Evolutionary conservation across 2,797 vertebrate genomes (phyloP).

Genomic region (Nannoperca australis): DNA sequence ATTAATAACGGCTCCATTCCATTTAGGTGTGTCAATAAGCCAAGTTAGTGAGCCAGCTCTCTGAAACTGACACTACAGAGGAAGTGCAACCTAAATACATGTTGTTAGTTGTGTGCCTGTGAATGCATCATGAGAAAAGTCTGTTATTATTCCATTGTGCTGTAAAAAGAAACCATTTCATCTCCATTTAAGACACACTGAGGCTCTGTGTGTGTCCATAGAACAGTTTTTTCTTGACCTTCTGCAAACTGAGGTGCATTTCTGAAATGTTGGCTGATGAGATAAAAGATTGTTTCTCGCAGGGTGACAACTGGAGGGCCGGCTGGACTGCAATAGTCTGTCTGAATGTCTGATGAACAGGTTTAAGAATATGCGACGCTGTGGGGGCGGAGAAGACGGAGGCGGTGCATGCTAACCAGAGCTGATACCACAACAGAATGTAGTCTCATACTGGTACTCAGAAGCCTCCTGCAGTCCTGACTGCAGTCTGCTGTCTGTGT

Average conservation of each 20-base stretch:
- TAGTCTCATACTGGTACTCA: neutral
- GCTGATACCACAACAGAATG: neutral
- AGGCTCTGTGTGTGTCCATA: neutral
- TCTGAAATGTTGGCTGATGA: conserved; percentile 36
- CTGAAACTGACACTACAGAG: neutral
- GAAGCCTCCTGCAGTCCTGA: neutral
- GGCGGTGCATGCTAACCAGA: conserved; percentile 13
- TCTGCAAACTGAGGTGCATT: neutral
- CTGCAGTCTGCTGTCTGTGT: conserved; percentile 3
- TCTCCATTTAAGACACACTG: neutral
- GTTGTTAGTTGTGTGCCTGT: neutral
- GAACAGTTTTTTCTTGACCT: conserved; percentile 6
- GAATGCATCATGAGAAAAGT: neutral
- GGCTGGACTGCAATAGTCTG: neutral
- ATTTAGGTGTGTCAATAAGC: neutral
- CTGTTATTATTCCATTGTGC: neutral
- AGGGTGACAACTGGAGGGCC: conserved; percentile 28
- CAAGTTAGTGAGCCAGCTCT: neutral
- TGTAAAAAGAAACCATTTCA: neutral
- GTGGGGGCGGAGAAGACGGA: neutral
- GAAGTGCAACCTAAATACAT: neutral
- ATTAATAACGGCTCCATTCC: neutral
- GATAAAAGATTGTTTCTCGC: conserved; percentile 25
- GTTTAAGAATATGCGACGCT: conserved; percentile 9
- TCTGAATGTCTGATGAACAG: conserved; percentile 20